These are phyloP conservation scores for Hippasteria phrygiana DNA, from an alignment of 53 echinoderm and acorn worm genomes.

Conservation along the genomic window DNA sequence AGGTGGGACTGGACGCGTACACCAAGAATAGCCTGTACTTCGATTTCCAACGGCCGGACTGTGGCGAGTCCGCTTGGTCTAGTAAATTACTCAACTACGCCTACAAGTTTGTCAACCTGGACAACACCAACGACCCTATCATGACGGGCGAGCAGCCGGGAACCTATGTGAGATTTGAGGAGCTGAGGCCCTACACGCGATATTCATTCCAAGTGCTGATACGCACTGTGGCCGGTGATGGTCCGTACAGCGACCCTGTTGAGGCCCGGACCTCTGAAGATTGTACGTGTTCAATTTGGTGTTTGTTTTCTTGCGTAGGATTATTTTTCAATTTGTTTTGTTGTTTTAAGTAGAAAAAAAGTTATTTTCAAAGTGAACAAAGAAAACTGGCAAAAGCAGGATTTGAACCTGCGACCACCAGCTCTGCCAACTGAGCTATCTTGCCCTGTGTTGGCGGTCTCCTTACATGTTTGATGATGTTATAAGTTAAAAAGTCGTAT, in stretches of 20 bases:
- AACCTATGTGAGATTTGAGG: background rate
- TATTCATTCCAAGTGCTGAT: conserved; percentile 20
- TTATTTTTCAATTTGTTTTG: too few species aligned
- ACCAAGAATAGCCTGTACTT: background rate
- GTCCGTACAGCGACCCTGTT: conserved; percentile 12
- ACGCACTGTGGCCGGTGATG: conserved; percentile 11
- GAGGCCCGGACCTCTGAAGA: conserved; percentile 12
- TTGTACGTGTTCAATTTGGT: too few species aligned
- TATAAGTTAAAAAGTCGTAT: too few species aligned
- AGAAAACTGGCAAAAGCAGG: too few species aligned
- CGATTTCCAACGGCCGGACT: background rate
- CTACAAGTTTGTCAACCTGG: conserved; percentile 28
- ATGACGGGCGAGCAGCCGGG: background rate
- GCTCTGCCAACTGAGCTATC: too few species aligned
- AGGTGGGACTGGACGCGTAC: background rate
- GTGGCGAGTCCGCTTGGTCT: background rate
- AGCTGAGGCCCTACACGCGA: conserved; percentile 19
- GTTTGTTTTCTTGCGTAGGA: too few species aligned
- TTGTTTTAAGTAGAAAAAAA: too few species aligned
- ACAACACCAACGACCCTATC: conserved; percentile 3
- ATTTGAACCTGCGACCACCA: too few species aligned
- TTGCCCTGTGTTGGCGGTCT: too few species aligned
- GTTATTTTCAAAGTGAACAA: too few species aligned
- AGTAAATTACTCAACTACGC: background rate
- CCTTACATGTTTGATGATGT: too few species aligned